Percentiles rank a stretch among this genome's conserved stretches.
Evolutionary conservation across 2,113 vertebrate genomes (phyloP).

Genomic region (Gymnogyps californianus): DNA sequence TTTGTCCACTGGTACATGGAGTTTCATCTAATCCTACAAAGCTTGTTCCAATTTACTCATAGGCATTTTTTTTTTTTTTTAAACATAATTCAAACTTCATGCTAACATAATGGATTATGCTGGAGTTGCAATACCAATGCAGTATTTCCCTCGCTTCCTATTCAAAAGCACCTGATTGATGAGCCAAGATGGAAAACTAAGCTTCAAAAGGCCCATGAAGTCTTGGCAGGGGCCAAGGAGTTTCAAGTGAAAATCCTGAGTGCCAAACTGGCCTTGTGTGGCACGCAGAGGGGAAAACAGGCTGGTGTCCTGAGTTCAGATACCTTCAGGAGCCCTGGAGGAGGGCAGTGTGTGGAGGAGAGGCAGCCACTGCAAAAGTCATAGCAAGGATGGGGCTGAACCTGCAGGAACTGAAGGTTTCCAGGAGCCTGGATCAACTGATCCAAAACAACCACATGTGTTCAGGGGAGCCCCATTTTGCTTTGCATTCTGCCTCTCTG

Average conservation of each 20-base stretch:
- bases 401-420: not conserved
- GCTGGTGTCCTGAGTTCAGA: not conserved
- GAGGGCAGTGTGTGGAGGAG: accelerated
- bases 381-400: not conserved
- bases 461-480: accelerated
- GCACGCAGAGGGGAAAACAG: not conserved
- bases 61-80: not conserved
- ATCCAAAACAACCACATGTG: accelerated
- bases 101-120: not conserved
- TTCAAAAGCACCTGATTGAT: not conserved
- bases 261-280: not conserved
- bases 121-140: not conserved
- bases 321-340: not conserved
- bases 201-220: not conserved
- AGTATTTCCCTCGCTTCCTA: not conserved
- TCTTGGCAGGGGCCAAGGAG: not conserved
- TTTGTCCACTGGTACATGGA: not conserved
- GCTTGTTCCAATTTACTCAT: not conserved
- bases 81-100: not conserved
- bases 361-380: not conserved
- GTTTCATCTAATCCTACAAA: not conserved
- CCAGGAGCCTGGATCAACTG: not conserved
- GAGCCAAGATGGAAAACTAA: not conserved
- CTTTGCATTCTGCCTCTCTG: not conserved
- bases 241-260: not conserved